phyloP scores from a whole-genome alignment of 2,113 vertebrate species.

The Tachuris rubrigastra region DNA sequence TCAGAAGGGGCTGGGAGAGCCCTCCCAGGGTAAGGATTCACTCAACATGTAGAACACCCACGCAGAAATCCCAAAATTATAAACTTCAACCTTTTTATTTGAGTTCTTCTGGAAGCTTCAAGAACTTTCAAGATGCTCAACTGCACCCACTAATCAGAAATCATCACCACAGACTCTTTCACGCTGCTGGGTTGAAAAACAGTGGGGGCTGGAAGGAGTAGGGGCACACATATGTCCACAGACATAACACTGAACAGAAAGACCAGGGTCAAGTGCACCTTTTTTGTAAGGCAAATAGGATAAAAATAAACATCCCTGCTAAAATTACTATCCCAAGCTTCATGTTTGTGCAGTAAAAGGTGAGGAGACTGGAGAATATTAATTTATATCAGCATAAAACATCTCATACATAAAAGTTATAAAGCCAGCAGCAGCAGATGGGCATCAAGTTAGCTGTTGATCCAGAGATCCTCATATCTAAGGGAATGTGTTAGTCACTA shows the following conservation, averaged over 20 bases:
- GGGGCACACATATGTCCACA: accelerated
- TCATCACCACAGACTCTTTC: not conserved
- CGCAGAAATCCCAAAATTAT: not conserved
- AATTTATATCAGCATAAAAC: not conserved
- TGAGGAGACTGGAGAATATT: not conserved
- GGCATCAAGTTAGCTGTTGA: not conserved
- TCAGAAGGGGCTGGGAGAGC: not conserved
- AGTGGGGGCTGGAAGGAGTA: not conserved
- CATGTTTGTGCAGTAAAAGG: not conserved
- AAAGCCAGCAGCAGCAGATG: not conserved
- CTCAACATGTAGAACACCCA: accelerated
- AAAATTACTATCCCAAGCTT: not conserved
- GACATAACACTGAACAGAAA: not conserved
- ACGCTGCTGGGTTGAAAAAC: not conserved
- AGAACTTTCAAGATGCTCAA: not conserved
- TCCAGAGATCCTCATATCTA: not conserved
- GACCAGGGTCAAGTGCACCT: not conserved
- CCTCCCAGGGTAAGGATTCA: not conserved
- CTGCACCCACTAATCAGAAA: not conserved
- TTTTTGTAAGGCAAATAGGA: not conserved
- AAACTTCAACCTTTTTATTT: accelerated
- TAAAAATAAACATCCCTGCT: not conserved
- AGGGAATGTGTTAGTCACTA: not conserved
- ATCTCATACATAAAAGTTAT: not conserved
- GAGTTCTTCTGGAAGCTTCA: not conserved